Percentiles rank a stretch among this genome's conserved stretches.
Evolutionary conservation across 1,140 invertebrate genomes (phyloP).

Genomic region (Habropoda laboriosa): DNA sequence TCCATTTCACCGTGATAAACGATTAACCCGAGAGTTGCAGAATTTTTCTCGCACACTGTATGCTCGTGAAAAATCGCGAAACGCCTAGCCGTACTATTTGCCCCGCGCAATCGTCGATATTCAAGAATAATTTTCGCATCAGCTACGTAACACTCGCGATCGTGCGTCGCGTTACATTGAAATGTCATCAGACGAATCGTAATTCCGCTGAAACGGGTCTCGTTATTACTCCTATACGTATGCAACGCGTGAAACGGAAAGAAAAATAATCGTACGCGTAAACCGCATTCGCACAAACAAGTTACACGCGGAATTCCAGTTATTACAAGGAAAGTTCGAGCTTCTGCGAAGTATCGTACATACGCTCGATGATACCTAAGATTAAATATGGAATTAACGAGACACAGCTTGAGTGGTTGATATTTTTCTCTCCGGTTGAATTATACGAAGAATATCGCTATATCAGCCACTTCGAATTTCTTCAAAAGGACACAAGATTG

Average conservation of each 20-base stretch:
- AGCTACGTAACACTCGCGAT: too few relatives aligned
- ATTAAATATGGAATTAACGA: background rate
- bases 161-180: background rate
- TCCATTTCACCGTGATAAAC: too few relatives aligned
- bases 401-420: too few relatives aligned
- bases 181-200: slow-evolving; percentile 10
- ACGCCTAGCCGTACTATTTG: background rate
- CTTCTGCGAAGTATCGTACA: background rate
- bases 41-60: background rate
- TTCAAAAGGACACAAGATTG: too few relatives aligned
- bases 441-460: too few relatives aligned
- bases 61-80: background rate
- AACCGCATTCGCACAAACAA: background rate
- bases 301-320: background rate
- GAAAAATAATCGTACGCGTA: background rate
- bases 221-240: background rate
- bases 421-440: too few relatives aligned
- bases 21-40: too few relatives aligned
- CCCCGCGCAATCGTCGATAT: background rate
- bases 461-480: too few relatives aligned
- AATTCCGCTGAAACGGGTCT: background rate
- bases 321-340: background rate
- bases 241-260: too few relatives aligned
- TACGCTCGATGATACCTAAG: background rate
- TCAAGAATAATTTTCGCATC: background rate